Evolutionary conservation across 2,797 vertebrate species (phyloP), one percentile per base, ranked within the genome.

Genomic region (Neosilurus mollespiculum): DNA sequence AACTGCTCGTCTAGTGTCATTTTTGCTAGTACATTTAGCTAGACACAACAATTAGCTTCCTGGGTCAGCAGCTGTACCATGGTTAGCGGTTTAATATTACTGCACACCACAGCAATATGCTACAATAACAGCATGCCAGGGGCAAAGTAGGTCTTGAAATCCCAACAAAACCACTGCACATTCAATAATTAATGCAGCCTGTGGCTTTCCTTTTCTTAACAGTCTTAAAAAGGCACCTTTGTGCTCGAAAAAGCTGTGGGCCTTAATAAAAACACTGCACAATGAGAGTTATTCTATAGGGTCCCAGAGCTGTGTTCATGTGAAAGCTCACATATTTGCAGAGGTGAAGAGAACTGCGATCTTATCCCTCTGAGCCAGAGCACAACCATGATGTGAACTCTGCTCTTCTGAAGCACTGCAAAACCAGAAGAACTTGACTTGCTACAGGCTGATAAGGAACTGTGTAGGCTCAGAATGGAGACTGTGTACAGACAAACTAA

Each of bases 391-490:
- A 75, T 62, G 24, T 64, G 18, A 53, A 81, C 49, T 18, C 11
- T 56, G 81, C 78, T 81, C 61, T 78, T 83, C 80, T 85, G 78
- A 86, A 87, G 81, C 81, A 22, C 78, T 83, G 82, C 85, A 89
- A 90, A 91, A 88, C 65, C 82, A 66, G 73, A 91, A 90, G 85
- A 88, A 89, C 89, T 91, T 91, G 89, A 90, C 89, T 89, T 90
- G 89, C 90, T 89, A 90, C 90, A 89, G 75, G 0, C 43, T 86
- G 81, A 67, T 54, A 58, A 61, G n/a, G 76, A 22, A 64, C 14
- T 1, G 34, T 18, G 12, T 30, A 26, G 62, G 62, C 61, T 30
- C 24, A 7, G n/a, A 66, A 66, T 8, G 6, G 30, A 59, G 24
- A 11, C 54, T 30, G 72, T 11, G 9, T 59, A 22, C 20, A 22